Evolutionary conservation across 1,140 invertebrate genomes (phyloP).

Genomic region (Vanessa tameamea): DNA sequence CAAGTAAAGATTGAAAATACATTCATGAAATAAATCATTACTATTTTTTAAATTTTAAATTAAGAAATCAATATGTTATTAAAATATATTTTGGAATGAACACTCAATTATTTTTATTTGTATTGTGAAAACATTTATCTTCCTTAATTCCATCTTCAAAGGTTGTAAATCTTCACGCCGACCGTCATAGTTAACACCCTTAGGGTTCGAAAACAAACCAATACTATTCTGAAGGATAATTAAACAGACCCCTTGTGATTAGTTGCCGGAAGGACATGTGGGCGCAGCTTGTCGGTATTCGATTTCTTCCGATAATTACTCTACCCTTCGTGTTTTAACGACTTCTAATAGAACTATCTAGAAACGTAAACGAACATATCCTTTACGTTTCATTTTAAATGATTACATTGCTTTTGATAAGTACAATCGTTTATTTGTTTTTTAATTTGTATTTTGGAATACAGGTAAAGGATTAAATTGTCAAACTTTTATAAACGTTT

Average conservation of each 20-base stretch:
- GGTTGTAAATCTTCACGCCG: constrained; percentile 35
- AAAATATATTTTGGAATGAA: neutral
- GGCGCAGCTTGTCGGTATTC: constrained; percentile 57
- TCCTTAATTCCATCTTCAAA: neutral
- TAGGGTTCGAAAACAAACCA: constrained; percentile 40
- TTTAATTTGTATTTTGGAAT: no score
- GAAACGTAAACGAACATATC: neutral
- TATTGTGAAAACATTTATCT: neutral
- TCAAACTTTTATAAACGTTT: no score
- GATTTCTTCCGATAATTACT: constrained; percentile 47
- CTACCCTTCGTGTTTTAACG: constrained; percentile 28
- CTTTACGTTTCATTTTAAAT: neutral
- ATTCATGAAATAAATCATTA: no score
- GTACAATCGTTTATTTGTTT: no score
- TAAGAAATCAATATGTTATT: no score
- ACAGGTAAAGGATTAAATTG: no score
- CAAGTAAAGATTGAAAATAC: no score
- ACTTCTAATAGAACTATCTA: constrained; percentile 21
- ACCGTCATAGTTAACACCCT: constrained; percentile 34
- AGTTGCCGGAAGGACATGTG: constrained; percentile 61
- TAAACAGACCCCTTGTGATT: constrained; percentile 59
- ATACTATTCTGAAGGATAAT: constrained; percentile 48
- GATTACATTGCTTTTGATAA: no score
- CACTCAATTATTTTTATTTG: neutral
- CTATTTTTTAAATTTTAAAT: no score